Conservation (phyloP, 2,797 vertebrate genomes). For the Acropternis orthonyx region DNA sequence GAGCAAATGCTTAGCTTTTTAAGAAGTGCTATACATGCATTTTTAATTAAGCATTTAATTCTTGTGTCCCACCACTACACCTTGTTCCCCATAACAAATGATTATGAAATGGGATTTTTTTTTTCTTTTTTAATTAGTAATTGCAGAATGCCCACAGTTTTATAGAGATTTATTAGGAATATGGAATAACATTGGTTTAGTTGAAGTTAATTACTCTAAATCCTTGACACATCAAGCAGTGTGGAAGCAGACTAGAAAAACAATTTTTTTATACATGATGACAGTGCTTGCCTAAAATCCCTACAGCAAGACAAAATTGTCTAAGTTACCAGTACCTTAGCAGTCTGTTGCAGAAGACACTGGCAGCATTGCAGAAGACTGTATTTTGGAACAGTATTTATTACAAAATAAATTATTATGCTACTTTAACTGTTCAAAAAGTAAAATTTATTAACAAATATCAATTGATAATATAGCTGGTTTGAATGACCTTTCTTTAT, state of each 20-base stretch:
- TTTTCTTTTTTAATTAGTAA: neutral
- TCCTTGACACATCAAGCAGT: neutral
- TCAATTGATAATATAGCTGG: neutral
- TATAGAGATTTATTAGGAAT: constrained; percentile 15
- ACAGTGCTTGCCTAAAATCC: neutral
- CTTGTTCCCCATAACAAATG: neutral
- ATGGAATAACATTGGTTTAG: constrained; percentile 24
- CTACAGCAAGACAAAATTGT: neutral
- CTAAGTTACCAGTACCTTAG: neutral
- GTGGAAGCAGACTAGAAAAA: constrained; percentile 14
- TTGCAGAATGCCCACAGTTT: neutral
- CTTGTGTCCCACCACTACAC: neutral
- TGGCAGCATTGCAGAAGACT: neutral
- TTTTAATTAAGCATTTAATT: constrained; percentile 38
- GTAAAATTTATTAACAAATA: neutral
- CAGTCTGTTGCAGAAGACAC: neutral
- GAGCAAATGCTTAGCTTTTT: constrained; percentile 36
- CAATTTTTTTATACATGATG: neutral
- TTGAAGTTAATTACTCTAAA: constrained; percentile 44
- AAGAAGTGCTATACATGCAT: neutral
- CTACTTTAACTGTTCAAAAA: neutral
- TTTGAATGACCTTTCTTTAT: neutral
- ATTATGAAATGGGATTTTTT: neutral
- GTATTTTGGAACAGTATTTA: neutral
- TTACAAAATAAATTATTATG: neutral